A percentile compares a stretch with the other conserved stretches of the same genome.
phyloP scores from a whole-genome alignment of 2,113 vertebrate species.

The Toxotes jaculatrix region DNA sequence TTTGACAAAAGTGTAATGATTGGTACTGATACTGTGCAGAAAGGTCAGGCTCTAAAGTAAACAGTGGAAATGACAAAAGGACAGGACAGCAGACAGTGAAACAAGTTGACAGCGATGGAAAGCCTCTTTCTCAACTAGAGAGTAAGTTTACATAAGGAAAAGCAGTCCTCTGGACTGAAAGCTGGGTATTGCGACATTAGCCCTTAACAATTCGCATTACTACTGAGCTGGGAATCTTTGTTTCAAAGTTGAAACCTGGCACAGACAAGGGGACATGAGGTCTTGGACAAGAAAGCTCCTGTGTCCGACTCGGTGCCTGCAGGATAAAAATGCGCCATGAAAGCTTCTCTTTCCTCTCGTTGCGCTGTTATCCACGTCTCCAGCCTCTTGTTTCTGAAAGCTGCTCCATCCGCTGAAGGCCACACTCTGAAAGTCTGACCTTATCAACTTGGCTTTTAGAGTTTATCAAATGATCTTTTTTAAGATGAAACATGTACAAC shows the following conservation, averaged over 20 bases:
- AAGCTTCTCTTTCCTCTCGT: neutral
- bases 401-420: slow-evolving; percentile 15
- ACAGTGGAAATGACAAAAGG: neutral
- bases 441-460: slow-evolving; percentile 28
- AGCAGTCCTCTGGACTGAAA: neutral
- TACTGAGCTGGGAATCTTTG: neutral
- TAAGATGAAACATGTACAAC: slow-evolving; percentile 14
- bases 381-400: slow-evolving; percentile 33
- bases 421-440: slow-evolving; percentile 37
- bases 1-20: slow-evolving; percentile 3
- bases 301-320: slow-evolving; percentile 1
- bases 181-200: neutral
- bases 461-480: slow-evolving; percentile 34
- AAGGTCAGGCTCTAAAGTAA: neutral
- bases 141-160: neutral
- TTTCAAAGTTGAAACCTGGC: neutral
- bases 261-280: neutral
- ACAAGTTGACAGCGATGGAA: slow-evolving; percentile 1
- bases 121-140: neutral
- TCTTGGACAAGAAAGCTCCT: slow-evolving; percentile 10
- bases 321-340: neutral
- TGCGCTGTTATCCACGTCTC: slow-evolving; percentile 25
- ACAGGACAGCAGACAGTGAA: slow-evolving; percentile 3
- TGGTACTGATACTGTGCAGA: too few relatives aligned
- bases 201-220: neutral